Evolutionary conservation across 2,797 vertebrate species (phyloP), one percentile per base, ranked within the genome.

Genomic region (Allobates femoralis): DNA sequence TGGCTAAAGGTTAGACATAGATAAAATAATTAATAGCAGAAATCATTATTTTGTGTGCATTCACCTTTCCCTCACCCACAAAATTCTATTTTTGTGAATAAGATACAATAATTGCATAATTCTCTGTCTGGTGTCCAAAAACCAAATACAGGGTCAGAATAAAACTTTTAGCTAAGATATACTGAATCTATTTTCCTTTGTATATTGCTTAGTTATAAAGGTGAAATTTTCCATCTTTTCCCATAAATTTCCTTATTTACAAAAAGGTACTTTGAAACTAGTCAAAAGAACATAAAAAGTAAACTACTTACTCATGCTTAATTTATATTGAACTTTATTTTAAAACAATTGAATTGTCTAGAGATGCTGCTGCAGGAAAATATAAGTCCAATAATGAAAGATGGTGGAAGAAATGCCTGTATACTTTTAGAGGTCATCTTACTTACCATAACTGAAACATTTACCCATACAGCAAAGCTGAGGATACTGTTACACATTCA

Each of bases 381-480:
- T 37, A 62, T 15, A 55, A 41, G 34, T 41, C 15, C 32, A 62
- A 60, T 41, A 79, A 41, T 62, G 14, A 79, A 56, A 60, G 55
- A 15, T 62, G 34, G 32, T 26, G 56, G 32, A 5, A 79, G 77
- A 46, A 60, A 79, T 79, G 28, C 4, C 58, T 79, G 8, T 41
- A 26, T 62, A 60, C 56, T 62, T 23, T 60, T 37, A 79, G 77
- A 79, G 56, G 77, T 79, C 55, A 79, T 58, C 28, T 78, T 78
- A 60, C 56, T 62, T 79, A 78, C 32, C 56, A 23, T 26, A 32
- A 51, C 55, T 78, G 30, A 79, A 60, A 16, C 32, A 60, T 18
- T 79, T 62, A 79, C 30, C 55, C n/a, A 5, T 60, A 26, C 23
- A 73, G 21, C 10, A 34, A 21, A 69, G 51, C 19, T 10, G 21